These are phyloP conservation scores for Drosophila phalerata DNA, from an alignment of 2,888 invertebrate species.

Conservation along the genomic window DNA sequence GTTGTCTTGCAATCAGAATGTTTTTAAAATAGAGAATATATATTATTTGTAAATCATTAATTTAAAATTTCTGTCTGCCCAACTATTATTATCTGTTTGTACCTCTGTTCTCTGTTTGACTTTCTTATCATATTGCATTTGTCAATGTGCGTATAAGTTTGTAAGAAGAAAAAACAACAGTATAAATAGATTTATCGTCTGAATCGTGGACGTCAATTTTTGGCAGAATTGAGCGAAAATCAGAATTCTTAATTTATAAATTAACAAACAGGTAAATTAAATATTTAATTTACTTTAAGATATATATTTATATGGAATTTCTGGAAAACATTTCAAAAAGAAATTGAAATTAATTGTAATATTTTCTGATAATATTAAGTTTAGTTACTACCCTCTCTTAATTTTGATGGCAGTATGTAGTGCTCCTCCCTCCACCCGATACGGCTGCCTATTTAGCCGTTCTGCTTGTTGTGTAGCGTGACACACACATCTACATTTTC, in stretches of 20 bases:
- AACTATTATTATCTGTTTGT: background rate
- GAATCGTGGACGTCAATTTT: background rate
- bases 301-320: background rate
- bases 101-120: background rate
- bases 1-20: no score
- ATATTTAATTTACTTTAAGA: background rate
- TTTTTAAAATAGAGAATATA: no score
- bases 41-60: no score
- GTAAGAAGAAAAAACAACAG: background rate
- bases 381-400: background rate
- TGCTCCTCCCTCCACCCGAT: background rate
- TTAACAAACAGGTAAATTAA: background rate
- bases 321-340: no score
- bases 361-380: no score
- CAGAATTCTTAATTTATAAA: background rate
- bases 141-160: background rate
- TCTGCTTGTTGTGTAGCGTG: constrained; percentile 31
- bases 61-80: no score
- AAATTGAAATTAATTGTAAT: no score
- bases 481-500: constrained; percentile 59
- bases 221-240: background rate
- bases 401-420: background rate
- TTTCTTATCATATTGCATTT: background rate
- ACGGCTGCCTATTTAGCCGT: background rate
- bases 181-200: background rate